These are phyloP conservation scores for Tricholauxania praeusta DNA, from an alignment of 2,888 invertebrate genomes.

Conservation along the genomic window DNA sequence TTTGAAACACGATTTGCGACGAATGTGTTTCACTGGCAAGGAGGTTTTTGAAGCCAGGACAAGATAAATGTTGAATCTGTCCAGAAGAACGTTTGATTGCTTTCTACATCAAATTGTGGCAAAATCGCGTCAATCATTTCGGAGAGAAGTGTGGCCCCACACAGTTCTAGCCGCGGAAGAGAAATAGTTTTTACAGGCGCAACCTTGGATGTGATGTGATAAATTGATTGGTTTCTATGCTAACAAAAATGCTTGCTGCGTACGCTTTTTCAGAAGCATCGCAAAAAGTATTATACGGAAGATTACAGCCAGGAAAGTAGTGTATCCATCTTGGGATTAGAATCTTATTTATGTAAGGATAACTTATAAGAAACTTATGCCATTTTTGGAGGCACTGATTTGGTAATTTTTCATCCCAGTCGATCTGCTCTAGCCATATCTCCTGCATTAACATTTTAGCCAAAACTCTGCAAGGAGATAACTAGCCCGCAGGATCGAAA, in stretches of 20 bases:
- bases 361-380: background rate
- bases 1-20: no score
- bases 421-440: constrained; percentile 2
- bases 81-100: no score
- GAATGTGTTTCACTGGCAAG: no score
- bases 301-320: background rate
- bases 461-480: background rate
- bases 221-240: constrained; percentile 5
- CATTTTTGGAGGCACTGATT: background rate
- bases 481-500: constrained; percentile 20
- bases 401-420: constrained; percentile 5
- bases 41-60: no score
- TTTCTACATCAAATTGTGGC: background rate
- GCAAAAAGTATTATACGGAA: constrained; percentile 27
- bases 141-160: constrained; percentile 29
- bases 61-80: no score
- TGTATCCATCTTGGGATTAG: constrained; percentile 34
- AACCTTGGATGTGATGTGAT: constrained; percentile 28
- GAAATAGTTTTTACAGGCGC: constrained; percentile 28
- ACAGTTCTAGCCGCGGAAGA: constrained; percentile 31
- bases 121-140: constrained; percentile 25
- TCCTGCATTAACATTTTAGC: constrained; percentile 24
- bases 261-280: constrained; percentile 39
- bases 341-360: constrained; percentile 18
- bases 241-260: constrained; percentile 14